Conservation (phyloP, 2,888 invertebrate species). For the Chrysodeixis includens region DNA sequence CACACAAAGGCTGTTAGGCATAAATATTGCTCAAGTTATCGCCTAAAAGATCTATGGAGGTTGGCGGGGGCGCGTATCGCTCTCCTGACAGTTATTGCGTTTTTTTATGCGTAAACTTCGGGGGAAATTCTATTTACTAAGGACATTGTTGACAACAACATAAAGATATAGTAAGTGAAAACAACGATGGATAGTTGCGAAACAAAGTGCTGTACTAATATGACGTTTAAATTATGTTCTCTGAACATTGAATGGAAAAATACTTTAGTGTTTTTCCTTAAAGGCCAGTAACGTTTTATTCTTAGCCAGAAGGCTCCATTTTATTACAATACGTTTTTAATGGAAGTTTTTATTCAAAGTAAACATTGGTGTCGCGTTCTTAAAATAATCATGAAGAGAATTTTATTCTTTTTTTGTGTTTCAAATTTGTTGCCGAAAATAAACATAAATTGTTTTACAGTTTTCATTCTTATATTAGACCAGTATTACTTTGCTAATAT, state of each 20-base stretch:
- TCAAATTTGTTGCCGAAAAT: background rate
- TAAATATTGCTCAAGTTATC: slow-evolving; percentile 80
- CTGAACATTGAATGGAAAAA: background rate
- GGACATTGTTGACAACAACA: slow-evolving; percentile 72
- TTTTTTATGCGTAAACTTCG: slow-evolving; percentile 78
- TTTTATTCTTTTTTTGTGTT: background rate
- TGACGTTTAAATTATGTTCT: background rate
- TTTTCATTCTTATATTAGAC: background rate
- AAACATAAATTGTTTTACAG: background rate
- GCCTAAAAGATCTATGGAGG: slow-evolving; percentile 72
- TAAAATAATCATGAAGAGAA: background rate
- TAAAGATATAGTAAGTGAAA: slow-evolving; percentile 66
- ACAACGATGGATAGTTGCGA: slow-evolving; percentile 17
- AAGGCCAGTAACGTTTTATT: background rate
- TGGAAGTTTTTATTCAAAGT: background rate
- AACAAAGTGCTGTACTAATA: background rate
- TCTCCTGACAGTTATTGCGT: slow-evolving; percentile 79
- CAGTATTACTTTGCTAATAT: background rate
- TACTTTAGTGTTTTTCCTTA: background rate
- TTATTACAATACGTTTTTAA: background rate
- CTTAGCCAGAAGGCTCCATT: background rate
- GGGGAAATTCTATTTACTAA: slow-evolving; percentile 77
- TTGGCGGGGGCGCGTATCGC: slow-evolving; percentile 72
- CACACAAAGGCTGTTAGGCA: slow-evolving; percentile 72
- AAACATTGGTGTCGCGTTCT: background rate